Evolutionary conservation across 2,797 vertebrate genomes (phyloP).

Genomic region (Myotis findleyi): DNA sequence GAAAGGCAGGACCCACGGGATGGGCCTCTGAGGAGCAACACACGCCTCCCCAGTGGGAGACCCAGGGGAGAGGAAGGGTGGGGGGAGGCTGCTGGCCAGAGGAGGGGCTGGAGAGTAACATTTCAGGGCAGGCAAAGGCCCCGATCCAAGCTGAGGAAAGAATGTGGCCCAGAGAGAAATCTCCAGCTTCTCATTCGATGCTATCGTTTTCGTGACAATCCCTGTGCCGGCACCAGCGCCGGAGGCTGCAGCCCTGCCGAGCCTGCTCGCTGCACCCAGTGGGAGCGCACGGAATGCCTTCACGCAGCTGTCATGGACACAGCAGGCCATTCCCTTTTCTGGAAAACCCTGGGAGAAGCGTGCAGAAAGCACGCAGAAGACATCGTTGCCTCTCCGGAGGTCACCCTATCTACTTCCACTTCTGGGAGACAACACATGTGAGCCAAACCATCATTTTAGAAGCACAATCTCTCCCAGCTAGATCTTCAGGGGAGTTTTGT

Average conservation of each 20-base stretch:
- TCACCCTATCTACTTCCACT: constrained; percentile 34
- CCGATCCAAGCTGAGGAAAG: neutral
- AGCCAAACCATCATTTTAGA: neutral
- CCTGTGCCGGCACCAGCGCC: neutral
- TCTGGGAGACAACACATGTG: constrained; percentile 11
- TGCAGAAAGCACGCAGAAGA: constrained; percentile 57
- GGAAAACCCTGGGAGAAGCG: constrained; percentile 77
- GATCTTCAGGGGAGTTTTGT: constrained; percentile 23
- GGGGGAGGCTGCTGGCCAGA: neutral
- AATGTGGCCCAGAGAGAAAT: neutral
- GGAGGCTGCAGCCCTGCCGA: neutral
- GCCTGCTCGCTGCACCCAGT: constrained; percentile 40
- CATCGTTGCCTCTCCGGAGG: neutral
- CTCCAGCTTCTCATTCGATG: neutral
- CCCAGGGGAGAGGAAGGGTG: accelerated
- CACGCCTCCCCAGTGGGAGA: neutral
- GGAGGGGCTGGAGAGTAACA: neutral
- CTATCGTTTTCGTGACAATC: neutral
- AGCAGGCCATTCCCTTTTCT: constrained; percentile 82
- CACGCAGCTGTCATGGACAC: constrained; percentile 71
- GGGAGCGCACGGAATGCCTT: constrained; percentile 82
- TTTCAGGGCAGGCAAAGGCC: neutral
- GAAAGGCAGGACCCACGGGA: neutral
- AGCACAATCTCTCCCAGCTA: neutral
- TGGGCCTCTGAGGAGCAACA: neutral